phyloP scores from a whole-genome alignment of 1,140 invertebrate genomes.

The Lepidotrigona ventralis region DNA sequence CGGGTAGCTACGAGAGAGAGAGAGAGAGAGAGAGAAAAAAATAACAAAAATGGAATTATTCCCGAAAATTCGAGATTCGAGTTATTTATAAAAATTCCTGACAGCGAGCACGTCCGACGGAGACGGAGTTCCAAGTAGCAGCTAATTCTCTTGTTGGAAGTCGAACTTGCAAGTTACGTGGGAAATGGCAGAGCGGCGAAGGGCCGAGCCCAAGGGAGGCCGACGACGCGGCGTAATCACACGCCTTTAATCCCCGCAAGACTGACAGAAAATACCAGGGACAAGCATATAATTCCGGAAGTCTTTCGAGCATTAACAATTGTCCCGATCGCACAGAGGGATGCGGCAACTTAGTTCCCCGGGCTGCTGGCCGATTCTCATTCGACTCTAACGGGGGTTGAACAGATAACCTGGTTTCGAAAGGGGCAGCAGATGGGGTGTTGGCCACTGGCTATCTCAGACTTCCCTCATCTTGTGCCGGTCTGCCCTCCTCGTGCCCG shows the following conservation, averaged over 20 bases:
- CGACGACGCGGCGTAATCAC: background rate
- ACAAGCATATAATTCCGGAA: constrained; percentile 27
- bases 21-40: no score
- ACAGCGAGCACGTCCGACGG: no score
- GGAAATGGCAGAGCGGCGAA: background rate
- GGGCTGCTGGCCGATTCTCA: constrained; percentile 48
- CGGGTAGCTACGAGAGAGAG: no score
- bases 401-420: constrained; percentile 67
- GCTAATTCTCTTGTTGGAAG: background rate
- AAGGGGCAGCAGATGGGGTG: constrained; percentile 73
- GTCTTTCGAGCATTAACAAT: constrained; percentile 51
- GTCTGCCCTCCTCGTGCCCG: constrained; percentile 58
- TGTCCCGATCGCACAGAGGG: constrained; percentile 46
- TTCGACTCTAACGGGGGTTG: constrained; percentile 59
- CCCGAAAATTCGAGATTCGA: no score
- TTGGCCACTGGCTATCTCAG: constrained; percentile 75
- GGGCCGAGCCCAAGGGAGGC: background rate
- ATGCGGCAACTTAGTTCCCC: constrained; percentile 51
- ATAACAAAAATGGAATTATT: no score
- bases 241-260: background rate
- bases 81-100: no score
- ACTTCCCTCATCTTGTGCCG: constrained; percentile 71
- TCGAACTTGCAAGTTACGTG: background rate
- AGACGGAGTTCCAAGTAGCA: background rate
- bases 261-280: background rate